These are phyloP conservation scores for Henricia sp. DNA, from an alignment of 53 echinoderm and acorn worm genomes.

Conservation along the genomic window DNA sequence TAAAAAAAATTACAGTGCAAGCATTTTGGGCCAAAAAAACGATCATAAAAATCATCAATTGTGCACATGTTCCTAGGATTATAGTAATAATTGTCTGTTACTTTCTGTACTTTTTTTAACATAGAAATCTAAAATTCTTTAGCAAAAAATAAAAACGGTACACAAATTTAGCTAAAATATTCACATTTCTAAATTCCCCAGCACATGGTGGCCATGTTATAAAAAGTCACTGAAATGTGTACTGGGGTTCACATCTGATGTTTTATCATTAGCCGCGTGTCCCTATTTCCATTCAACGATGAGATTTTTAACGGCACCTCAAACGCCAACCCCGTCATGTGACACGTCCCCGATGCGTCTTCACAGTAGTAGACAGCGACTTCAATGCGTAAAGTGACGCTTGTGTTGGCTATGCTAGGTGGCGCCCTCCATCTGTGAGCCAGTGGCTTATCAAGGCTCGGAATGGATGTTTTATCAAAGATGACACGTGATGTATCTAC, in stretches of 20 bases:
- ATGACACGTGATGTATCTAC: conserved; percentile 19
- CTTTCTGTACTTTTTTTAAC: too few species aligned
- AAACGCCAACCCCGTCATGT: conserved; percentile 77
- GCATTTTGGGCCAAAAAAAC: too few species aligned
- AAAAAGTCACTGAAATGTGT: not conserved
- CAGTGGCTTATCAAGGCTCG: conserved; percentile 31
- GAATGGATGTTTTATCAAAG: conserved; percentile 27
- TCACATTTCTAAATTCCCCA: too few species aligned
- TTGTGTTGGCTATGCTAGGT: not conserved
- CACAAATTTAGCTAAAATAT: too few species aligned
- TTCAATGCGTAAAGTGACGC: conserved; percentile 53
- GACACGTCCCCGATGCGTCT: conserved; percentile 63
- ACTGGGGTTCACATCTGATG: not conserved
- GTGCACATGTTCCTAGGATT: too few species aligned
- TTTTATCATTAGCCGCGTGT: conserved; percentile 1
- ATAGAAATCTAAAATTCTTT: too few species aligned
- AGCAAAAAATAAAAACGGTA: too few species aligned
- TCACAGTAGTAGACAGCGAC: conserved; percentile 75
- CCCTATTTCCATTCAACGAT: not conserved
- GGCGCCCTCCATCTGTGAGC: conserved; percentile 26
- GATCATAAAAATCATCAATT: too few species aligned
- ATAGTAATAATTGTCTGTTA: too few species aligned
- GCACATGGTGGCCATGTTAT: too few species aligned
- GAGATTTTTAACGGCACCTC: conserved; percentile 52
- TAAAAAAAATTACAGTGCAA: too few species aligned